A percentile compares a stretch with the other conserved stretches of the same genome.
Evolutionary conservation across 2,113 vertebrate genomes (phyloP).

Genomic region (Prunella himalayana): DNA sequence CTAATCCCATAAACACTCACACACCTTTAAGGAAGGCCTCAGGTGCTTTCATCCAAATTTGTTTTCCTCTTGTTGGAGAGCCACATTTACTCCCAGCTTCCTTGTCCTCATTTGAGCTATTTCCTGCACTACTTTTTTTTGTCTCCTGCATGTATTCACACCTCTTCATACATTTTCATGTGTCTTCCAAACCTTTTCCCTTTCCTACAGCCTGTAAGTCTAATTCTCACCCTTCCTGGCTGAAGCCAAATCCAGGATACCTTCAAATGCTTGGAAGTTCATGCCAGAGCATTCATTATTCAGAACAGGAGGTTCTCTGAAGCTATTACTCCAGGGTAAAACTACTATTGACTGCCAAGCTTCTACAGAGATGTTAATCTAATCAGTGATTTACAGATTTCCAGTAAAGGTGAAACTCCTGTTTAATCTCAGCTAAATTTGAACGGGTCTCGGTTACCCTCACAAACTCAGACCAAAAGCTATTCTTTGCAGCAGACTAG

Average conservation of each 20-base stretch:
- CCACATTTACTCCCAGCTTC: not conserved
- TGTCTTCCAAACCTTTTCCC: not conserved
- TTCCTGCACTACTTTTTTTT: not conserved
- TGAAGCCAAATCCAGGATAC: not conserved
- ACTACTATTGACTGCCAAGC: not conserved
- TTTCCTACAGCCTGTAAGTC: not conserved
- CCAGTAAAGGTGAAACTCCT: not conserved
- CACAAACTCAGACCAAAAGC: not conserved
- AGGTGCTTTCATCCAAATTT: not conserved
- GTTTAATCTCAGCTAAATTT: not conserved
- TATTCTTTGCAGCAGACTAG: not conserved
- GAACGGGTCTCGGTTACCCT: not conserved
- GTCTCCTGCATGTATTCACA: not conserved
- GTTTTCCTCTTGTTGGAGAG: not conserved
- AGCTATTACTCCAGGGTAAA: not conserved
- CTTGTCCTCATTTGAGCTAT: not conserved
- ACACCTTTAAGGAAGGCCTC: not conserved
- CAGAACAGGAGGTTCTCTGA: not conserved
- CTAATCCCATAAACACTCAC: not conserved
- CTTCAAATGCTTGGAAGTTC: not conserved
- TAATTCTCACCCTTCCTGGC: not conserved
- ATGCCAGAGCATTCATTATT: not conserved
- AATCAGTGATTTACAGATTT: not conserved
- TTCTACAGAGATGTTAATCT: conserved; percentile 21
- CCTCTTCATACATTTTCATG: not conserved